Percentiles rank a stretch among this genome's conserved stretches.
Conservation (phyloP, 2,113 vertebrate genomes). For the Serilophus lunatus region DNA sequence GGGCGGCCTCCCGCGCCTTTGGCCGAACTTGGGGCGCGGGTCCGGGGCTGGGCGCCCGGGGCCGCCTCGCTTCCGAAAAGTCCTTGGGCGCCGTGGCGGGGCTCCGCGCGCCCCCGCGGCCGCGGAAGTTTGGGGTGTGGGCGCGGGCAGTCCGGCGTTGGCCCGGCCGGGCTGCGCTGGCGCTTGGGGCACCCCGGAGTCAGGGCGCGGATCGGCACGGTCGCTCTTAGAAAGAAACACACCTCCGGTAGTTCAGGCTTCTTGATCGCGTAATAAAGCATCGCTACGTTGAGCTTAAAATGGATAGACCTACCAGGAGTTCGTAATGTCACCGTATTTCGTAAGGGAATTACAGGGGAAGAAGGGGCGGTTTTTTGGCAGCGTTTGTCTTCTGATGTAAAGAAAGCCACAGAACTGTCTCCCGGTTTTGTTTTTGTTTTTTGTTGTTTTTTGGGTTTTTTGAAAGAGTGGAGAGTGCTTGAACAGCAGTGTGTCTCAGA, state of each 20-base stretch:
- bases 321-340: not conserved
- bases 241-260: not conserved
- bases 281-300: accelerated
- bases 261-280: too few species aligned
- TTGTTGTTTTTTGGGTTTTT: too few species aligned
- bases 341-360: not conserved
- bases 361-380: not conserved
- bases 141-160: not conserved
- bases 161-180: accelerated
- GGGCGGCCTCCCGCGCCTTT: not conserved
- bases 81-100: not conserved
- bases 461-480: not conserved
- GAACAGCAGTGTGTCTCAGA: not conserved
- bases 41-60: too few species aligned
- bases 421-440: not conserved
- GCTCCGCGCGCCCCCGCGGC: not conserved
- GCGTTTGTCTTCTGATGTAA: not conserved
- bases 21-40: not conserved
- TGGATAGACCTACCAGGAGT: not conserved
- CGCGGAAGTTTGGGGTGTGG: not conserved
- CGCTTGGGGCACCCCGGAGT: too few species aligned
- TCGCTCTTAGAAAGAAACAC: too few species aligned
- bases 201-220: too few species aligned
- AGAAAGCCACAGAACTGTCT: not conserved
- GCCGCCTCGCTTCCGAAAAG: not conserved